Evolutionary conservation across 2,797 vertebrate species (phyloP), one percentile per base, ranked within the genome.

Genomic region (Siniperca undulata): DNA sequence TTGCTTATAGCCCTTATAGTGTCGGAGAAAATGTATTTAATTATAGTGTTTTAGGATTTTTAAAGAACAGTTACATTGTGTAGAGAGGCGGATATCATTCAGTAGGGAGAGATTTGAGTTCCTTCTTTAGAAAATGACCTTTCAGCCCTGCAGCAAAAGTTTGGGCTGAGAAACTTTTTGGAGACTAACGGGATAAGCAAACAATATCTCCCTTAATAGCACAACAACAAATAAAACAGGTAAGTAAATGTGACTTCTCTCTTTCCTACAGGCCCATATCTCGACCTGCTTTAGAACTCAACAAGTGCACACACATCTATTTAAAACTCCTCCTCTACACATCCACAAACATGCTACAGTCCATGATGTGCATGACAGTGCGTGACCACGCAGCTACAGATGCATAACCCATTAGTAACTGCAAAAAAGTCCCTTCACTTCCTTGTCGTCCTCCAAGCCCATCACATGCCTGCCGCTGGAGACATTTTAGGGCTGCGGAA

Each of bases 391-490:
- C 77, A 50, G 79, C 77, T 42, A 59, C 80, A 80, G 78, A 80
- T 81, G 65, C 52, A 65, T 6, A 53, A 82, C 36, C 65, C 67
- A 77, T 81, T 84, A 86, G 74, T 30, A 24, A 65, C 74, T 68
- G 69, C 53, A 80, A 81, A 86, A 80, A 86, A 77, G 76, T 79
- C 82, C 70, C 70, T 38, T 86, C 34, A 68, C 46, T 70, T 70
- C 56, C 79, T 84, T 77, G 84, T 84, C 22, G 7, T 81, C 83
- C 70, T 81, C 74, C 70, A 59, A 74, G 77, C 50, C 56, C 4
- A 36, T 86, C 82, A 78, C 80, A 89, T 69, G 82, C 7, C 72
- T 71, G 77, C 68, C 70, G 19, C 82, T 67, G 58, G 64, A 89
- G 87, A 88, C 60, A 12, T 83, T 82, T 89, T 24, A 76, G 76